Conservation (phyloP, 2,888 invertebrate species). For the Protodeltote pygarga region DNA sequence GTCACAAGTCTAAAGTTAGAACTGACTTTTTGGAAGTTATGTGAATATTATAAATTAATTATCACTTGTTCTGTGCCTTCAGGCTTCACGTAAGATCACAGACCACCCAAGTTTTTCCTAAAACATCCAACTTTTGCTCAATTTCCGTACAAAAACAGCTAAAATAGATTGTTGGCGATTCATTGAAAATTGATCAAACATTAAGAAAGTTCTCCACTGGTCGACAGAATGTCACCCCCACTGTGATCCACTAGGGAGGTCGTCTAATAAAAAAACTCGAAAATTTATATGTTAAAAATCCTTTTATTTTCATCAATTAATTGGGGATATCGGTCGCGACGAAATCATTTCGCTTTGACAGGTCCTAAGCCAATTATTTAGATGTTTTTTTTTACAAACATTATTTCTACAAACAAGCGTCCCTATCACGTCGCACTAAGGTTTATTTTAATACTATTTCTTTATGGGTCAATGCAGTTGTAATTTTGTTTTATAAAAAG, state of each 20-base stretch:
- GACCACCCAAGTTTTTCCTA: slow-evolving; percentile 44
- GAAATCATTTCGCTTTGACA: slow-evolving; percentile 81
- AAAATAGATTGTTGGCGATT: slow-evolving; percentile 44
- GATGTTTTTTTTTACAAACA: slow-evolving; percentile 39
- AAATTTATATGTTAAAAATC: slow-evolving; percentile 62
- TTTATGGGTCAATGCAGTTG: slow-evolving; percentile 43
- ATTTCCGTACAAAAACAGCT: slow-evolving; percentile 38
- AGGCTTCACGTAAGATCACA: too few species aligned
- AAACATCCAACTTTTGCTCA: slow-evolving; percentile 30
- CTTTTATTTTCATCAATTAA: slow-evolving; percentile 74
- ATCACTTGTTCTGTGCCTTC: too few species aligned
- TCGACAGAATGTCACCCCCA: slow-evolving; percentile 60
- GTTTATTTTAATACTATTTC: slow-evolving; percentile 47
- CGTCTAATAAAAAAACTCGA: slow-evolving; percentile 53
- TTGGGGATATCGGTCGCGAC: slow-evolving; percentile 74
- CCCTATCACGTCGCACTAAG: slow-evolving; percentile 49
- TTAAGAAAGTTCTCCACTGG: slow-evolving; percentile 42
- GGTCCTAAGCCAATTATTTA: slow-evolving; percentile 70
- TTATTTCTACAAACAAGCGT: slow-evolving; percentile 6
- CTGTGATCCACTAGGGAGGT: slow-evolving; percentile 69
- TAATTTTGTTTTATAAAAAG: slow-evolving; percentile 68
- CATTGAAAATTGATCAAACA: slow-evolving; percentile 49
- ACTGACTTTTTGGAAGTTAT: too few species aligned
- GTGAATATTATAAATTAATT: too few species aligned
- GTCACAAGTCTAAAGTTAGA: too few species aligned